A percentile compares a stretch with the other conserved stretches of the same genome.
phyloP scores from a whole-genome alignment of 2,113 vertebrate species.

The Myiagra hebetior region DNA sequence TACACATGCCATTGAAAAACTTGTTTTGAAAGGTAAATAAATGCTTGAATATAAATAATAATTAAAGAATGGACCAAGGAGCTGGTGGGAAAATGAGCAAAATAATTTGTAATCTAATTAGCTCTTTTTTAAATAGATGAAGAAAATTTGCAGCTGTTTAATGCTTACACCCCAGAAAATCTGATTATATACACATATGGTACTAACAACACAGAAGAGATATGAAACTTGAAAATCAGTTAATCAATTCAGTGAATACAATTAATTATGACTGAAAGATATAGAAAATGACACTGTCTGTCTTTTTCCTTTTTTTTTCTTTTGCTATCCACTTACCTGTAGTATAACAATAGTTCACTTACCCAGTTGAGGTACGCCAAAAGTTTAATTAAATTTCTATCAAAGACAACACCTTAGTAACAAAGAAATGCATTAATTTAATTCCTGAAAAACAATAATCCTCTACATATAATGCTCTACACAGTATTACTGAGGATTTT shows the following conservation, averaged over 20 bases:
- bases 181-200: background rate
- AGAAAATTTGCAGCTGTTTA: background rate
- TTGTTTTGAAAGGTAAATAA: background rate
- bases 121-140: background rate
- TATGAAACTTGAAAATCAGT: background rate
- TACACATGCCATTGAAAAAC: background rate
- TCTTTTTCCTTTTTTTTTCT: background rate
- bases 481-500: background rate
- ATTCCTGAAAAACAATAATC: background rate
- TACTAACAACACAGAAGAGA: background rate
- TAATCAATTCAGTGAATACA: background rate
- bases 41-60: background rate
- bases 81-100: background rate
- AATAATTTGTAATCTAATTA: background rate
- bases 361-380: background rate
- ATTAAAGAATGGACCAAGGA: background rate
- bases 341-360: background rate
- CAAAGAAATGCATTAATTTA: background rate
- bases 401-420: background rate
- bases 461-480: too few relatives aligned
- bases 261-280: background rate
- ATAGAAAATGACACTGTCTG: background rate
- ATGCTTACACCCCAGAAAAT: background rate
- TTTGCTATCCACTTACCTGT: background rate
- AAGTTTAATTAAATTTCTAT: background rate